These are phyloP conservation scores for Dromococcyx pavoninus DNA, from an alignment of 2,797 vertebrate genomes.

Conservation along the genomic window DNA sequence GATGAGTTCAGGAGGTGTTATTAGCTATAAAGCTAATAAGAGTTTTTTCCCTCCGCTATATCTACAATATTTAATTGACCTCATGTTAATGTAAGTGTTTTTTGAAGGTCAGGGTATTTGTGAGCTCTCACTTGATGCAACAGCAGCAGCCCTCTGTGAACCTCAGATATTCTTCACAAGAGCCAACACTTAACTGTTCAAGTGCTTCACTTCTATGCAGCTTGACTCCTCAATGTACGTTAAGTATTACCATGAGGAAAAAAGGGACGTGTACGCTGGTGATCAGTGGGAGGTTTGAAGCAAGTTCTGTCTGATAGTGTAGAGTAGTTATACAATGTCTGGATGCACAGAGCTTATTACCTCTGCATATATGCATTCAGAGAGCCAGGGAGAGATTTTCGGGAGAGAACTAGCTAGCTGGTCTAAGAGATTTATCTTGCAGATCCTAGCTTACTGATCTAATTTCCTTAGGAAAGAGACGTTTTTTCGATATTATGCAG, in stretches of 20 bases:
- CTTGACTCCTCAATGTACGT: not conserved
- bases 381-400: not conserved
- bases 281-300: not conserved
- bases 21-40: not conserved
- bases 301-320: not conserved
- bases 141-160: not conserved
- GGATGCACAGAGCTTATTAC: not conserved
- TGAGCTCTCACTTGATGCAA: not conserved
- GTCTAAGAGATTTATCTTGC: not conserved
- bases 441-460: not conserved
- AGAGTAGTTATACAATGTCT: not conserved
- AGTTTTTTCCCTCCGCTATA: not conserved
- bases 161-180: not conserved
- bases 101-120: not conserved
- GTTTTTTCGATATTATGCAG: not conserved
- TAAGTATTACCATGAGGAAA: not conserved
- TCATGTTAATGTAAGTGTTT: not conserved
- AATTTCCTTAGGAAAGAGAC: not conserved
- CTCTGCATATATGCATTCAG: not conserved
- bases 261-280: not conserved
- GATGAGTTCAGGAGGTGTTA: not conserved
- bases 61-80: not conserved
- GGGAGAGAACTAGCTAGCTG: not conserved
- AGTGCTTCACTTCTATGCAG: accelerated
- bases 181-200: not conserved